Evolutionary conservation across 2,797 vertebrate species (phyloP), one percentile per base, ranked within the genome.

Genomic region (Sebastes melanostomus): DNA sequence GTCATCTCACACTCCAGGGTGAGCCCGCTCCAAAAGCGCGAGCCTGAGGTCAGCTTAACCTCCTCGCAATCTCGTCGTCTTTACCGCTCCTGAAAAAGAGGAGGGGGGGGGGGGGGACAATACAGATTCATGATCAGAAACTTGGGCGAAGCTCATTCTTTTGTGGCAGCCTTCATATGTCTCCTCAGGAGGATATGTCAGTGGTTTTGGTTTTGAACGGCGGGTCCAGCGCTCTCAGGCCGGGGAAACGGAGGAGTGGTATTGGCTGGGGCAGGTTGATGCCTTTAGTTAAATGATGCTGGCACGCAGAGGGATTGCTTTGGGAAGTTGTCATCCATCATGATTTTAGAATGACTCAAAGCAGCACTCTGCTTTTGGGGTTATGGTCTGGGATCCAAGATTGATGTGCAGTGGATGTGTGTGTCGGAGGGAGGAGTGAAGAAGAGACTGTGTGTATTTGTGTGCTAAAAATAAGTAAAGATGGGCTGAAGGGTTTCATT

Each of bases 261-360:
- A 91, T 92, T 92, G 91, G 92, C 86, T 55, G 56, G 77, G 87
- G 92, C 92, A 89, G 89, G 83, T 89, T 88, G 91, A 92, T 90
- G 93, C 90, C 90, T 94, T 93, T 94, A 93, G 93, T 93, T 95
- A 94, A 95, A 94, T 95, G 94, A 93, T 91, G 91, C 92, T 95
- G 94, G 91, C 94, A 95, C 86, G 60, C 89, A 90, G 89, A 95
- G 89, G 91, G 89, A 95, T 94, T 93, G 93, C 93, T 93, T 89
- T 90, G 86, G 93, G 93, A 95, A 94, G 93, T 94, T 95, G 94
- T 95, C 94, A 95, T 95, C 93, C 94, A 95, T 96, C 95, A 95
- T 94, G 93, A 94, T 93, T 94, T 95, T 92, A 93, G 91, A 95
- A 93, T 91, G 93, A 93, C 93, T 95, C 92, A 93, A 92, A 93